Percentiles rank a stretch among this genome's conserved stretches.
phyloP scores from a whole-genome alignment of 2,113 vertebrate genomes.

The Leucosticte australis region DNA sequence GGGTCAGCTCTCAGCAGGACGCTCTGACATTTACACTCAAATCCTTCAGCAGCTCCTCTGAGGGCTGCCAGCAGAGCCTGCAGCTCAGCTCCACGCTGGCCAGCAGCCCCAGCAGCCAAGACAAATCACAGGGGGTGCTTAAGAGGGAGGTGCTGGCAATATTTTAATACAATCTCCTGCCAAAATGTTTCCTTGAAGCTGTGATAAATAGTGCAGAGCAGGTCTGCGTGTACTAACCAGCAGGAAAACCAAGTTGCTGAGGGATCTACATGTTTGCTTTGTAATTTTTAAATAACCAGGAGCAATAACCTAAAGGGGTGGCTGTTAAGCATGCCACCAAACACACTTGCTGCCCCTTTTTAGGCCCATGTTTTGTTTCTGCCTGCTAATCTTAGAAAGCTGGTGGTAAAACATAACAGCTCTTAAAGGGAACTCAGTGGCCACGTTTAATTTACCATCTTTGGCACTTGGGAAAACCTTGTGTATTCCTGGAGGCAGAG shows the following conservation, averaged over 20 bases:
- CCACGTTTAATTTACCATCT: not conserved
- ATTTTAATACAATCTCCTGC: constrained; percentile 2
- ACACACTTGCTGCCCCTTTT: not conserved
- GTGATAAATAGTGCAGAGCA: not conserved
- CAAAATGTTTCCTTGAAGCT: constrained; percentile 14
- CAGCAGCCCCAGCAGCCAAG: not conserved
- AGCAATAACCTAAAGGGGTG: not conserved
- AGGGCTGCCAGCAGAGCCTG: not conserved
- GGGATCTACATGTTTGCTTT: not conserved
- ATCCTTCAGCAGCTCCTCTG: constrained; percentile 11
- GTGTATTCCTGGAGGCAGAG: not conserved
- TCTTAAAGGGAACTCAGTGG: not conserved
- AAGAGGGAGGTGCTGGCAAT: not conserved
- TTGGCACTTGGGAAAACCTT: not conserved
- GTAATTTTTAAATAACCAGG: not conserved
- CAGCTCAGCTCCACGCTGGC: not conserved
- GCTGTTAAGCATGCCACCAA: not conserved
- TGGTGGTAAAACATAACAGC: not conserved
- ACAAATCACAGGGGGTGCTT: not conserved
- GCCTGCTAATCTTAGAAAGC: constrained; percentile 12
- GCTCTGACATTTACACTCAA: not conserved
- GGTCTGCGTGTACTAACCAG: not conserved
- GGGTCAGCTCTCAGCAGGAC: not conserved
- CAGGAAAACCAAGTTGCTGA: constrained; percentile 8
- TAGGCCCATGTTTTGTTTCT: not conserved